Percentiles rank a stretch among this genome's conserved stretches.
Conservation (phyloP, 2,113 vertebrate genomes). For the Proterorhinus semilunaris region DNA sequence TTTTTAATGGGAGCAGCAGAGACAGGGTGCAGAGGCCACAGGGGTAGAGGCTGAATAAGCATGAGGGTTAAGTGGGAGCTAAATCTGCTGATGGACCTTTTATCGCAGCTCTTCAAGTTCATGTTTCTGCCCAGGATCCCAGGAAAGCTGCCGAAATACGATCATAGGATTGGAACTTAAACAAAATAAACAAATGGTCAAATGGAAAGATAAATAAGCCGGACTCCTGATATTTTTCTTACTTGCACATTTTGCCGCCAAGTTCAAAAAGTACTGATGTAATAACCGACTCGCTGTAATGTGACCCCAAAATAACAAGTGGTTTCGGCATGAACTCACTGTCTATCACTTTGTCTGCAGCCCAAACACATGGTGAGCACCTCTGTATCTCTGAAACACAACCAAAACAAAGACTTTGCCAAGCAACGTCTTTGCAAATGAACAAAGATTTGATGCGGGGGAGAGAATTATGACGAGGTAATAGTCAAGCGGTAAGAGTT, state of each 20-base stretch:
- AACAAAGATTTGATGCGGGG: constrained; percentile 44
- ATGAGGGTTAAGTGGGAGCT: constrained; percentile 53
- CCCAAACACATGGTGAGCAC: constrained; percentile 62
- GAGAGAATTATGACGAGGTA: constrained; percentile 10
- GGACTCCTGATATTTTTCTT: constrained; percentile 10
- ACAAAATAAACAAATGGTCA: constrained; percentile 25
- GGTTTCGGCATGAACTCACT: constrained; percentile 46
- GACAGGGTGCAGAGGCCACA: constrained; percentile 53
- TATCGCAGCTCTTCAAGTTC: constrained; percentile 27
- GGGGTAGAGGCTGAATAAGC: constrained; percentile 36
- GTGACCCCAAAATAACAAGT: constrained; percentile 51
- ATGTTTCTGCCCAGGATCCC: constrained; percentile 2
- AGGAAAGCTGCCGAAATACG: constrained; percentile 8
- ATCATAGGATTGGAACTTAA: constrained; percentile 4
- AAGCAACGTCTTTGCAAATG: constrained; percentile 44
- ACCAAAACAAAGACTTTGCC: constrained; percentile 57
- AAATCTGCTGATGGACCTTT: constrained; percentile 32
- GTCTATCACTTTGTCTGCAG: constrained; percentile 53
- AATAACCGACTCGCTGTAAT: constrained; percentile 38
- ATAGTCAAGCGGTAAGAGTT: constrained; percentile 31
- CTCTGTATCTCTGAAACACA: constrained; percentile 53
- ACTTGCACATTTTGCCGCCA: background rate
- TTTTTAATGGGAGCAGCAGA: constrained; percentile 2
- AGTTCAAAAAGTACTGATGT: constrained; percentile 20
- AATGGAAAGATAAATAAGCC: constrained; percentile 19